Conservation (phyloP, 2,113 vertebrate species). For the Ursus arctos region DNA sequence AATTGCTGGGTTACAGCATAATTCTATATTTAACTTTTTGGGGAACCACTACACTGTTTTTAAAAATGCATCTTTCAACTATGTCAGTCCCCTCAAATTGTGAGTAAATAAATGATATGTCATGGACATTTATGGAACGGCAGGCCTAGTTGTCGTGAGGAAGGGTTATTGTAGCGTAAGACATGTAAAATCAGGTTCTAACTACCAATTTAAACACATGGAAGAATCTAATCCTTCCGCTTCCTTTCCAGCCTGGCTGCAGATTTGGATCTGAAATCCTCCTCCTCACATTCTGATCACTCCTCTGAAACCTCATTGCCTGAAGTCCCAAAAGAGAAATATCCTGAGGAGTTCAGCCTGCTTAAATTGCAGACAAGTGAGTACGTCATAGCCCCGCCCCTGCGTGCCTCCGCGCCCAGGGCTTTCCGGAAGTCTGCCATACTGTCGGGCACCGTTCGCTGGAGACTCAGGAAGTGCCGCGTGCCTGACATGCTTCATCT, state of each 20-base stretch:
- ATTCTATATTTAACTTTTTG: slow-evolving; percentile 14
- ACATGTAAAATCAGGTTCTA: neutral
- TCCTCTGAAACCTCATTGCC: slow-evolving; percentile 36
- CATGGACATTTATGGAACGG: neutral
- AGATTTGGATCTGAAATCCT: slow-evolving; percentile 25
- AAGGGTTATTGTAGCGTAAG: neutral
- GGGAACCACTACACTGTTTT: neutral
- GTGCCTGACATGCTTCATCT: neutral
- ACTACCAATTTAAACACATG: neutral
- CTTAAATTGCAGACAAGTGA: slow-evolving; percentile 74
- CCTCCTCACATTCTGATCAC: slow-evolving; percentile 2
- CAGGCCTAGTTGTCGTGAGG: neutral
- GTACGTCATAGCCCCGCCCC: neutral
- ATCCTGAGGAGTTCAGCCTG: slow-evolving; percentile 60
- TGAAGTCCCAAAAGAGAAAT: neutral
- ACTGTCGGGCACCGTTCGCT: neutral
- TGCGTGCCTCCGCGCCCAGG: neutral
- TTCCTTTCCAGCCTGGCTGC: slow-evolving; percentile 61
- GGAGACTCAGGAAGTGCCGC: neutral
- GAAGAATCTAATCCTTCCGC: neutral
- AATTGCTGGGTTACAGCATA: neutral
- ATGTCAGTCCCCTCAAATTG: neutral
- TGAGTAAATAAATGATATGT: neutral
- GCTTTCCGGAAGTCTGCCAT: neutral
- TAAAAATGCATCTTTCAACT: slow-evolving; percentile 21